A percentile compares a stretch with the other conserved stretches of the same genome.
Evolutionary conservation across 1,140 invertebrate species (phyloP).

Genomic region (Drosophila bipectinata): DNA sequence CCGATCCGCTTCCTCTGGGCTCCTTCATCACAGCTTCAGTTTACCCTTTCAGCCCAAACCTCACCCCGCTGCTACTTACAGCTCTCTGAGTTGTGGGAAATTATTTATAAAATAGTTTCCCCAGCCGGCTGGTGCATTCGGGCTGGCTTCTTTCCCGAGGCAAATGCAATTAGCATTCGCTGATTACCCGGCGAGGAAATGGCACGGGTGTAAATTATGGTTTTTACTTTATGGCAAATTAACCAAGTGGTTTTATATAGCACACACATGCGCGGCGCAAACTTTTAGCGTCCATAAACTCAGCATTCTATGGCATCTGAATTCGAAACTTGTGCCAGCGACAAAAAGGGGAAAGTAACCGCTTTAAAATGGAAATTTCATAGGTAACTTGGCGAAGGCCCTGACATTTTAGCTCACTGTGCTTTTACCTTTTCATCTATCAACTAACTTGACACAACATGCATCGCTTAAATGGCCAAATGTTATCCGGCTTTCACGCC

Average conservation of each 20-base stretch:
- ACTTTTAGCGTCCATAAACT: conserved; percentile 38
- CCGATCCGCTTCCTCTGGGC: neutral
- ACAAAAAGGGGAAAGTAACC: conserved; percentile 14
- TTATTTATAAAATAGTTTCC: conserved; percentile 66
- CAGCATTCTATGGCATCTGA: conserved; percentile 23
- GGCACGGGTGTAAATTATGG: conserved; percentile 66
- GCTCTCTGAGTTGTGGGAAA: conserved; percentile 60
- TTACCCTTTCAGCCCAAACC: neutral
- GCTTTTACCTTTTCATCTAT: conserved; percentile 10
- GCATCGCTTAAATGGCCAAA: conserved; percentile 16
- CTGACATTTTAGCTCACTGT: conserved; percentile 24
- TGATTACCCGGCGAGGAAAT: conserved; percentile 61
- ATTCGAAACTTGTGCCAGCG: conserved; percentile 25
- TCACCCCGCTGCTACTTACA: conserved; percentile 8
- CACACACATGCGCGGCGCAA: conserved; percentile 20
- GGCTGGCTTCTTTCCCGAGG: conserved; percentile 31
- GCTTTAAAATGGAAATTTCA: conserved; percentile 37
- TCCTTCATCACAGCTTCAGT: conserved; percentile 2
- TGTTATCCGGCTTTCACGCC: conserved; percentile 12
- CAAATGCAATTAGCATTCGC: conserved; percentile 69
- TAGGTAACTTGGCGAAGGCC: conserved; percentile 18
- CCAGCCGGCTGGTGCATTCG: conserved; percentile 10
- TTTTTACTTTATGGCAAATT: conserved; percentile 56
- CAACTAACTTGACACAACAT: conserved; percentile 8
- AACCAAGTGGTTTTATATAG: conserved; percentile 41